Percentiles rank a stretch among this genome's conserved stretches.
Conservation (phyloP, 2,888 invertebrate genomes). For the Oxytorus armatus region DNA sequence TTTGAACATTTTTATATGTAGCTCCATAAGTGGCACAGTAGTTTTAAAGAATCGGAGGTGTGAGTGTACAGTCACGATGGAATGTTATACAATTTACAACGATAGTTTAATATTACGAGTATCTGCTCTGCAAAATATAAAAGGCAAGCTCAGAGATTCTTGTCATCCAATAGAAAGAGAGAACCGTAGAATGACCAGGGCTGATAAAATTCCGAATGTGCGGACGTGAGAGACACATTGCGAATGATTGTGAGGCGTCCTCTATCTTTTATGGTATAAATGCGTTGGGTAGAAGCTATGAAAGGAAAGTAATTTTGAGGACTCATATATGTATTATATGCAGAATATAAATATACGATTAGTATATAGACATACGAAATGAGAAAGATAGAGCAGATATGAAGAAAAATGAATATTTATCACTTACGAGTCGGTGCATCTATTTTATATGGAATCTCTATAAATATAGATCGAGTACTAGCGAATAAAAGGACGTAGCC, state of each 20-base stretch:
- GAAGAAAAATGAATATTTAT: constrained; percentile 41
- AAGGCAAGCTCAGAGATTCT: background rate
- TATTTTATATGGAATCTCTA: no score
- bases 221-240: background rate
- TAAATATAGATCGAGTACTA: background rate
- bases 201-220: no score
- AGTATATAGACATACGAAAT: background rate
- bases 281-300: background rate
- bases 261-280: background rate
- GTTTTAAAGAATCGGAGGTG: constrained; percentile 1
- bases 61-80: background rate
- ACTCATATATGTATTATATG: background rate
- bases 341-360: no score
- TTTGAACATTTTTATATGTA: no score
- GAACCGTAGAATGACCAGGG: no score
- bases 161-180: no score
- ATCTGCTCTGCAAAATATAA: background rate
- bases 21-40: no score
- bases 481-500: no score
- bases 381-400: background rate
- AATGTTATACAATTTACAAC: background rate
- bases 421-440: constrained; percentile 40
- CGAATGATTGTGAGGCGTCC: constrained; percentile 3
- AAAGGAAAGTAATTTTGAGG: constrained; percentile 6
- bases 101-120: background rate